These are phyloP conservation scores for Myotis lucifugus DNA, from an alignment of 2,113 vertebrate genomes.

Conservation along the genomic window DNA sequence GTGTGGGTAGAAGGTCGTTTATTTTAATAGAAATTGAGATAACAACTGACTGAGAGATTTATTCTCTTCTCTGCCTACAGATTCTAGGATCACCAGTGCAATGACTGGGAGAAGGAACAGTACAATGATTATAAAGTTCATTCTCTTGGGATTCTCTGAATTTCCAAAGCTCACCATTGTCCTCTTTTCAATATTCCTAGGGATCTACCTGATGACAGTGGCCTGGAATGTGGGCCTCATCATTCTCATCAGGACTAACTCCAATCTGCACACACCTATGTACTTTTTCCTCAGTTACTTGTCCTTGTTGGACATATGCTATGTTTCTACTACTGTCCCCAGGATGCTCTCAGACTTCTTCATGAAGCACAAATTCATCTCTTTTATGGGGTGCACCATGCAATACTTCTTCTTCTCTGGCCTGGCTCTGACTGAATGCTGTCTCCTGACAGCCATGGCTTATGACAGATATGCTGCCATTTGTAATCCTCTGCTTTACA, in stretches of 20 bases:
- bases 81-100: not conserved
- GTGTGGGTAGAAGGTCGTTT: not conserved
- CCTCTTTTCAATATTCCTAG: conserved; percentile 61
- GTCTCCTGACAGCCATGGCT: conserved; percentile 53
- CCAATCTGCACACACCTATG: conserved; percentile 57
- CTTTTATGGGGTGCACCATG: not conserved
- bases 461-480: conserved; percentile 58
- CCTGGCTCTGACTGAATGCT: conserved; percentile 56
- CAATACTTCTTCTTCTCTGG: conserved; percentile 58
- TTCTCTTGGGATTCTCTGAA: conserved; percentile 63
- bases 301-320: conserved; percentile 60
- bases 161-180: conserved; percentile 10
- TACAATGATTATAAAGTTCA: not conserved
- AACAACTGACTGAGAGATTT: not conserved
- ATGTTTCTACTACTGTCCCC: conserved; percentile 10
- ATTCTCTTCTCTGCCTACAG: not conserved
- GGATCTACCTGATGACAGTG: conserved; percentile 36
- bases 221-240: conserved; percentile 45
- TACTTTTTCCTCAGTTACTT: conserved; percentile 66
- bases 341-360: conserved; percentile 72
- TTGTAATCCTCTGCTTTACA: conserved; percentile 60
- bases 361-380: conserved; percentile 41
- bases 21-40: not conserved
- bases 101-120: not conserved
- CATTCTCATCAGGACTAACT: conserved; percentile 33